Percentiles rank a stretch among this genome's conserved stretches.
These are phyloP conservation scores for Lagodon rhomboides DNA, from an alignment of 2,797 vertebrate genomes.

Conservation along the genomic window DNA sequence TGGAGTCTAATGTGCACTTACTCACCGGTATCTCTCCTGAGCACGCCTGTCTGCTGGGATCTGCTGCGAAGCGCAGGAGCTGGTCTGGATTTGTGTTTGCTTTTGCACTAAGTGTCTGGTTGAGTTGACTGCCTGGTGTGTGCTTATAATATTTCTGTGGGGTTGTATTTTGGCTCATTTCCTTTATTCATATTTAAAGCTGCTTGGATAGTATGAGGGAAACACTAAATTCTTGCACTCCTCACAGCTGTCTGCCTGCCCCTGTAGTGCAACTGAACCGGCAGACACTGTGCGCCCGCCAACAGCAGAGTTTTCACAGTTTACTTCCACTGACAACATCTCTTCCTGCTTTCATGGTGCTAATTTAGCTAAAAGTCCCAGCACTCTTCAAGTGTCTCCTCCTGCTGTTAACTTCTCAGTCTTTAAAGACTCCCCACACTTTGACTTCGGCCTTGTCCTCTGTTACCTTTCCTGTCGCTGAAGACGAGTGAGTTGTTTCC, in stretches of 20 bases:
- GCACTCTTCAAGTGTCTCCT: not conserved
- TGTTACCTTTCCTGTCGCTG: conserved; percentile 30
- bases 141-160: conserved; percentile 16
- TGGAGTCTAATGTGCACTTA: conserved; percentile 54
- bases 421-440: not conserved
- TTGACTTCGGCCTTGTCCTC: conserved; percentile 30
- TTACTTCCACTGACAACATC: conserved; percentile 16
- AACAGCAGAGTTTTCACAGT: conserved; percentile 6
- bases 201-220: conserved; percentile 28
- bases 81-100: conserved; percentile 29
- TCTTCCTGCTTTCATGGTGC: conserved; percentile 14
- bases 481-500: conserved; percentile 9
- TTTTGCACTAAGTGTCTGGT: conserved; percentile 14
- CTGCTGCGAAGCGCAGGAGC: conserved; percentile 8
- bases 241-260: conserved; percentile 25
- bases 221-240: conserved; percentile 19
- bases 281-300: conserved; percentile 1
- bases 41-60: conserved; percentile 47
- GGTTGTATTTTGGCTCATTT: conserved; percentile 16
- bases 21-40: conserved; percentile 37
- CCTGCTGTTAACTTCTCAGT: not conserved
- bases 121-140: not conserved
- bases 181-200: conserved; percentile 56
- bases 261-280: conserved; percentile 31
- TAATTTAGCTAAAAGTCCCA: conserved; percentile 12